Evolutionary conservation across 1,140 invertebrate species (phyloP).

Genomic region (Heliconius congener): DNA sequence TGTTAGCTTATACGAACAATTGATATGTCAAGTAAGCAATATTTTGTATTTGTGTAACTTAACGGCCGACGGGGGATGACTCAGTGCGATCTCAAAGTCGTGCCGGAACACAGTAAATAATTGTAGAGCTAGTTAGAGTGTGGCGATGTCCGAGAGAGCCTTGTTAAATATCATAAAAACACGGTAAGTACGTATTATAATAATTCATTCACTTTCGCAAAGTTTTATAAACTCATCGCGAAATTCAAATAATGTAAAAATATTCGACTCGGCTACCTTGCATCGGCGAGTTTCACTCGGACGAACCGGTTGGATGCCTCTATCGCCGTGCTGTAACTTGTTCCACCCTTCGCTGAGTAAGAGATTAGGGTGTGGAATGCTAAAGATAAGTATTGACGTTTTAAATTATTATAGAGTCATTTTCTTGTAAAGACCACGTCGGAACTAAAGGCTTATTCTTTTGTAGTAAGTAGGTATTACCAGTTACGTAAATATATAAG

Average conservation of each 20-base stretch:
- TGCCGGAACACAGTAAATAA: neutral
- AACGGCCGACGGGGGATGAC: neutral
- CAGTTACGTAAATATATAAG: neutral
- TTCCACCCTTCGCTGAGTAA: conserved; percentile 27
- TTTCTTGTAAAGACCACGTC: neutral
- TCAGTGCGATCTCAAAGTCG: neutral
- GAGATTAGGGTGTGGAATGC: conserved; percentile 26
- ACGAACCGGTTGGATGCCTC: conserved; percentile 24
- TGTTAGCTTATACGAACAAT: conserved; percentile 24
- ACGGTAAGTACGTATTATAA: neutral
- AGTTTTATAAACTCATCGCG: neutral
- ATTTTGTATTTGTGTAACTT: conserved; percentile 5
- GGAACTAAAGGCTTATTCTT: neutral
- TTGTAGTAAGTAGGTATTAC: neutral
- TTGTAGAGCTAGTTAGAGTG: neutral
- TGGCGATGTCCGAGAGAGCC: neutral
- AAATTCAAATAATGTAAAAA: conserved; percentile 22
- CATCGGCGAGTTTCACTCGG: conserved; percentile 24
- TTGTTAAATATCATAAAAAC: neutral
- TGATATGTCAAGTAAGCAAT: conserved; percentile 20
- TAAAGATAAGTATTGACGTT: conserved; percentile 14
- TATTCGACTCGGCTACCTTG: conserved; percentile 26
- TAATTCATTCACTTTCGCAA: neutral
- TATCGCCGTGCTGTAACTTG: conserved; percentile 17
- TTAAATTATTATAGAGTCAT: conserved; percentile 1